These are phyloP conservation scores for Pocillopora verrucosa DNA, from an alignment of 64 coral and sea anemone genomes.

Conservation along the genomic window DNA sequence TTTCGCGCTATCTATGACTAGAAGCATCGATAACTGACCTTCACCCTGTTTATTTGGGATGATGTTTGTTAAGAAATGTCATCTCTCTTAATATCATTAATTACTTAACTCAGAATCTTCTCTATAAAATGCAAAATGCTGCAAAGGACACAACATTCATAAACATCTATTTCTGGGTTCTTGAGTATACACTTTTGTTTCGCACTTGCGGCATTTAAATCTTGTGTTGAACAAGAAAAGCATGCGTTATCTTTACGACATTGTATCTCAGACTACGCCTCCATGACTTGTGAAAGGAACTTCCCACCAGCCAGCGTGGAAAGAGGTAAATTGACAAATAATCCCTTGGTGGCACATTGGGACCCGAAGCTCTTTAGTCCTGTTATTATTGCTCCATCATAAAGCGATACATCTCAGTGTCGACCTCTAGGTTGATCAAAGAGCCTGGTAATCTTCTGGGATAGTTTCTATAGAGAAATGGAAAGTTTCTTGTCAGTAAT, in stretches of 20 bases:
- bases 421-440: neutral
- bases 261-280: neutral
- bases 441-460: conserved; percentile 11
- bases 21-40: too few relatives aligned
- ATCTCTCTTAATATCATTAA: too few relatives aligned
- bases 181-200: neutral
- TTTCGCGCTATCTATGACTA: too few relatives aligned
- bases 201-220: neutral
- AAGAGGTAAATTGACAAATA: neutral
- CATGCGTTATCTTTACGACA: neutral
- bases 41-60: neutral
- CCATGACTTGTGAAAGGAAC: neutral
- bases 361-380: neutral
- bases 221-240: neutral
- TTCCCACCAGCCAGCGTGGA: neutral
- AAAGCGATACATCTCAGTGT: neutral
- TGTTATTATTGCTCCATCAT: neutral
- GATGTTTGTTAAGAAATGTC: neutral
- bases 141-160: neutral
- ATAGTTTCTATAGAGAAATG: neutral
- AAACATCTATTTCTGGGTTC: neutral
- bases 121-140: neutral
- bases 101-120: neutral
- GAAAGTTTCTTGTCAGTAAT: neutral
- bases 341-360: neutral